Percentiles rank a stretch among this genome's conserved stretches.
These are phyloP conservation scores for Gnathonemus longibarbis DNA, from an alignment of 2,113 vertebrate genomes.

Conservation along the genomic window DNA sequence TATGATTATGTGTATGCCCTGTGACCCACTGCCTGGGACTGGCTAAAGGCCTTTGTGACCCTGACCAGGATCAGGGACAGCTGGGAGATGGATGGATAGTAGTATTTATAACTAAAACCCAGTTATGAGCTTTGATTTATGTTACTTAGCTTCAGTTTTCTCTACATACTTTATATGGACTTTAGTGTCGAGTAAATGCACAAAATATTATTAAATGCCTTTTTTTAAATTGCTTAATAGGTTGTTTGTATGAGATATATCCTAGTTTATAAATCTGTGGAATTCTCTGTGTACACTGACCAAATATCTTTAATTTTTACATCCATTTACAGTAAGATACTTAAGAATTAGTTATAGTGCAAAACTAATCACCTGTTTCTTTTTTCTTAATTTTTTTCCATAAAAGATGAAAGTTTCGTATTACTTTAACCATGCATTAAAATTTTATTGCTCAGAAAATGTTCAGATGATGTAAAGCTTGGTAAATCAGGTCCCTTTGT, in stretches of 20 bases:
- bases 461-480: slow-evolving; percentile 4
- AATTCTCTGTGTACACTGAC: not conserved
- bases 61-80: not conserved
- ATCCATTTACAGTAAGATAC: not conserved
- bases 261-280: not conserved
- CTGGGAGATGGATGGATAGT: not conserved
- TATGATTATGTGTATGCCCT: not conserved
- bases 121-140: not conserved
- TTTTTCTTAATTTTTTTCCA: not conserved
- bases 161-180: not conserved
- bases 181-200: not conserved
- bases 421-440: not conserved
- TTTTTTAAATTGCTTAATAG: not conserved
- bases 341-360: not conserved
- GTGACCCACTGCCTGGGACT: not conserved
- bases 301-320: not conserved
- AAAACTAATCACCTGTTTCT: not conserved
- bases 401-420: not conserved
- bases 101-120: not conserved
- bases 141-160: not conserved
- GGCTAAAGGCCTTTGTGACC: not conserved
- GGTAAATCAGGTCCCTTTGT: not conserved
- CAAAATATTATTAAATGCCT: not conserved
- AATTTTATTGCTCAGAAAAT: not conserved
- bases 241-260: not conserved